Evolutionary conservation across 2,113 vertebrate species (phyloP).

Genomic region (Theropithecus gelada): DNA sequence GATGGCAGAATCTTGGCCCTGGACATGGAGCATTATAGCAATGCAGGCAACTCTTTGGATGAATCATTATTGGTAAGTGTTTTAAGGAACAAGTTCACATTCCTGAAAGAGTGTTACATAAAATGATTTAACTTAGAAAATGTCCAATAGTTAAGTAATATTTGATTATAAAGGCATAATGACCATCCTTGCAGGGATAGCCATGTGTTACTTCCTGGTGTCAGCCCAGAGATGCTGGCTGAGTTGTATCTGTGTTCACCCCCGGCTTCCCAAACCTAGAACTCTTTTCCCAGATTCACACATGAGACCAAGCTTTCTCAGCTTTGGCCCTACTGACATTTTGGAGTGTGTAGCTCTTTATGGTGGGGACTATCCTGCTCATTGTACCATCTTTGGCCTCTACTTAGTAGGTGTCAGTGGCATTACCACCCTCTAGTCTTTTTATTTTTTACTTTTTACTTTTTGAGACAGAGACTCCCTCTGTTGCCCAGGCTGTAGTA

Average conservation of each 20-base stretch:
- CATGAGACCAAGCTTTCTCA: background rate
- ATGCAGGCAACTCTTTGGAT: constrained; percentile 87
- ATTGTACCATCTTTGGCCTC: background rate
- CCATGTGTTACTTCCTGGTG: background rate
- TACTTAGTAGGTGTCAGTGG: background rate
- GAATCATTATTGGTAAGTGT: constrained; percentile 86
- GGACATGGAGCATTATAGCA: constrained; percentile 86
- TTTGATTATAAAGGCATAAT: background rate
- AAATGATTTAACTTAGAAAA: background rate
- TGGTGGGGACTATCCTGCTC: background rate
- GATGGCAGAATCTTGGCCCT: constrained; percentile 89
- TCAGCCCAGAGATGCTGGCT: background rate
- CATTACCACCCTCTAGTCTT: background rate
- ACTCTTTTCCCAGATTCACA: background rate
- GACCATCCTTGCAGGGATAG: background rate
- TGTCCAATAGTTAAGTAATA: background rate
- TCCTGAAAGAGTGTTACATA: background rate
- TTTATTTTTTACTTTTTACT: no score
- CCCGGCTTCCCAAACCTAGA: background rate
- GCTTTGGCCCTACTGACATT: background rate
- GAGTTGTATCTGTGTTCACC: background rate
- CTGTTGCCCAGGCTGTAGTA: no score
- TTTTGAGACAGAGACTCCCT: no score
- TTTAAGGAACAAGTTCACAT: background rate
- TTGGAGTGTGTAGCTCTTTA: background rate